Conservation (phyloP, 2,797 vertebrate species). For the Tauraco hartlaubi region DNA sequence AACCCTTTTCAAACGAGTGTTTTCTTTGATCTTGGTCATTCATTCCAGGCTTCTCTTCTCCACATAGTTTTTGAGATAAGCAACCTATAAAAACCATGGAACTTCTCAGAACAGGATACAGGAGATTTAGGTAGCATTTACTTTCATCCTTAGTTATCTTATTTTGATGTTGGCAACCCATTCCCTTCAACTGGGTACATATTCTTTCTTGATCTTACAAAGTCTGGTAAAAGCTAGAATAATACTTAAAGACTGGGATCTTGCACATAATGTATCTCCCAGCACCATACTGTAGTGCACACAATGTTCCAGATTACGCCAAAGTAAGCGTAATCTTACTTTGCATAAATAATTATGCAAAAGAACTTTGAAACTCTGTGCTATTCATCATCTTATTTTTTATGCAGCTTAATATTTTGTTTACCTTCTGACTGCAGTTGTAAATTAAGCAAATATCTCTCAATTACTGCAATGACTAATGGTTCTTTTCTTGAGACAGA, state of each 20-base stretch:
- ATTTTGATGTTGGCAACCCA: background rate
- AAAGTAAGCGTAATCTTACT: background rate
- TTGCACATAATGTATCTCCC: background rate
- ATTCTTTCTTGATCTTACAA: background rate
- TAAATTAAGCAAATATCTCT: slow-evolving; percentile 48
- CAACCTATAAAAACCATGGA: background rate
- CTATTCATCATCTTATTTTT: background rate
- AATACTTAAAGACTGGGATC: background rate
- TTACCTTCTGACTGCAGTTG: background rate
- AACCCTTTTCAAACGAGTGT: background rate
- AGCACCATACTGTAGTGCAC: background rate
- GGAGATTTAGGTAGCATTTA: background rate
- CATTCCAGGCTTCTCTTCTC: background rate
- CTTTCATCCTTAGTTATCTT: background rate
- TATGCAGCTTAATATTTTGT: background rate
- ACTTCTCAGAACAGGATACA: background rate
- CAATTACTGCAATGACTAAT: slow-evolving; percentile 26
- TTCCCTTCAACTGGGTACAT: background rate
- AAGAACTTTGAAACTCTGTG: slow-evolving; percentile 18
- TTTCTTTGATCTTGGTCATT: background rate
- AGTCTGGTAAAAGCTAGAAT: background rate
- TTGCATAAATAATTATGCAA: background rate
- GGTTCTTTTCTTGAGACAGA: background rate
- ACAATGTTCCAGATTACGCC: background rate
- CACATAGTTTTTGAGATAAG: background rate